These are phyloP conservation scores for Pangasius macronema DNA, from an alignment of 2,797 vertebrate species.

Conservation along the genomic window DNA sequence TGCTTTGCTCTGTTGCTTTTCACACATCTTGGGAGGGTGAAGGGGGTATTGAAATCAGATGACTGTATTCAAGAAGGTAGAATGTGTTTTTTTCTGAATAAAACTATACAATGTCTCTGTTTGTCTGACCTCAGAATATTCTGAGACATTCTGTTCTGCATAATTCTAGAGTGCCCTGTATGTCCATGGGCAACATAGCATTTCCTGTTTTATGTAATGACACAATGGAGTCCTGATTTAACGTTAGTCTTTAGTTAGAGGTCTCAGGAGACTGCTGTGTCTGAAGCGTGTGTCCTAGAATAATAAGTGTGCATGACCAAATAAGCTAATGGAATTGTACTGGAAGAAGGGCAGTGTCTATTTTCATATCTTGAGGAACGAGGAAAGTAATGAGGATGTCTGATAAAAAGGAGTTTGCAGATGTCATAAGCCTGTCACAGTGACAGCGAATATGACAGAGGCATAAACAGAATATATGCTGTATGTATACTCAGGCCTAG, in stretches of 20 bases:
- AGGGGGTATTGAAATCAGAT: background rate
- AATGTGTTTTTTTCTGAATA: background rate
- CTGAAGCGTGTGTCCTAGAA: background rate
- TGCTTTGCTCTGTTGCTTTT: background rate
- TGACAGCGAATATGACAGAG: background rate
- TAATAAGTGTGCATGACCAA: background rate
- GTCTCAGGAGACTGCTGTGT: background rate
- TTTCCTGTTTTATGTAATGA: background rate
- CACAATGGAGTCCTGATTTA: background rate
- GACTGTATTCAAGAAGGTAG: background rate
- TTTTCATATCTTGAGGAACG: background rate
- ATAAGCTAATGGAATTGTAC: background rate
- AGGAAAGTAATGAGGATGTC: background rate
- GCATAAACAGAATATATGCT: background rate
- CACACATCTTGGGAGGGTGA: too few species aligned
- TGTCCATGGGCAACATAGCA: background rate
- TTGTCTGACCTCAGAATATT: background rate
- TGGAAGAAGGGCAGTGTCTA: background rate
- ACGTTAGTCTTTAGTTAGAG: background rate
- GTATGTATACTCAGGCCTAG: background rate
- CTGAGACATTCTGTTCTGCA: too few species aligned
- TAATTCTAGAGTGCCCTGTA: background rate
- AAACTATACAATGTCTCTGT: background rate
- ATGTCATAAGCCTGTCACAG: background rate
- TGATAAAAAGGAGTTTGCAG: background rate